Evolutionary conservation across 2,888 invertebrate genomes (phyloP).

Genomic region (Agrotis segetum): DNA sequence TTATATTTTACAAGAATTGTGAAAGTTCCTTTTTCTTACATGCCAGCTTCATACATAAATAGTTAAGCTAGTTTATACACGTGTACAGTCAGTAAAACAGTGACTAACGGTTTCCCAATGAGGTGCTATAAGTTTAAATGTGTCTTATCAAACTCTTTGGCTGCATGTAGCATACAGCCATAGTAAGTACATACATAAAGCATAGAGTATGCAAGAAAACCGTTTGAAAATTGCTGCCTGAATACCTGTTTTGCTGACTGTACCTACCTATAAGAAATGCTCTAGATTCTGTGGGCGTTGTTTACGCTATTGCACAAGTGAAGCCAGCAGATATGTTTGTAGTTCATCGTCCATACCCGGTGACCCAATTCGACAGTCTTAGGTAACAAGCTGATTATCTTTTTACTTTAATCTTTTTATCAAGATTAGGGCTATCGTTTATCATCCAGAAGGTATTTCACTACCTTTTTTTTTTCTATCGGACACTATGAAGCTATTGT

Average conservation of each 20-base stretch:
- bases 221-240: too few relatives aligned
- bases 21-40: background rate
- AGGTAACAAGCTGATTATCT: slow-evolving; percentile 34
- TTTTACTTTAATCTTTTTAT: slow-evolving; percentile 38
- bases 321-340: slow-evolving; percentile 28
- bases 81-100: too few relatives aligned
- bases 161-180: too few relatives aligned
- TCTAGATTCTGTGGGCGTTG: slow-evolving; percentile 40
- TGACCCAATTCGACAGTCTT: slow-evolving; percentile 45
- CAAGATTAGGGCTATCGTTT: slow-evolving; percentile 37
- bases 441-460: slow-evolving; percentile 13
- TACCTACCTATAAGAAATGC: slow-evolving; percentile 18
- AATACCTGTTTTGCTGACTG: too few relatives aligned
- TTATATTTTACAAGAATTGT: background rate
- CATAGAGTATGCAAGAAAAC: too few relatives aligned
- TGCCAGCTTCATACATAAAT: too few relatives aligned
- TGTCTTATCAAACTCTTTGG: too few relatives aligned
- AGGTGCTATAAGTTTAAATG: too few relatives aligned
- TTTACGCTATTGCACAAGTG: slow-evolving; percentile 44
- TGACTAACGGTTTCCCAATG: too few relatives aligned
- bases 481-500: background rate
- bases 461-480: background rate
- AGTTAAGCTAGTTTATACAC: background rate
- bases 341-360: slow-evolving; percentile 22
- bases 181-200: too few relatives aligned